Percentiles rank a stretch among this genome's conserved stretches.
phyloP scores from a whole-genome alignment of 2,113 vertebrate species.

The Dicrurus megarhynchus region DNA sequence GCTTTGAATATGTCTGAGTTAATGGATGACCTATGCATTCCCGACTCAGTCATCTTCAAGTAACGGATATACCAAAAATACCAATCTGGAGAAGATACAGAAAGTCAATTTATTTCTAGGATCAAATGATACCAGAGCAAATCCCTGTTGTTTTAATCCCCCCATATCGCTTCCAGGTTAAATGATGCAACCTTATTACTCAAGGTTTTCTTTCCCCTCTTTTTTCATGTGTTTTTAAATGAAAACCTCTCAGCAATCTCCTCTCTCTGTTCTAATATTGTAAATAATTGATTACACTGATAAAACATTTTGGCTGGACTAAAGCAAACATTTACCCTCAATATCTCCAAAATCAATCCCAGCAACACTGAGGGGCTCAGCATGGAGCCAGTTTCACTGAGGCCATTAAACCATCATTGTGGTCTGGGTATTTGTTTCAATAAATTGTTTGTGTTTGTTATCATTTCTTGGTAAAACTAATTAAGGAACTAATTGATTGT shows the following conservation, averaged over 20 bases:
- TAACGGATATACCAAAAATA: not conserved
- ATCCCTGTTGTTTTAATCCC: not conserved
- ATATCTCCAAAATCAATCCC: conserved; percentile 70
- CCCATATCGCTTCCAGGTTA: not conserved
- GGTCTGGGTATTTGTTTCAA: conserved; percentile 72
- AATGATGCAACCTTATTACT: conserved; percentile 23
- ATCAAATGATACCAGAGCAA: not conserved
- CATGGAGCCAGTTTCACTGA: conserved; percentile 52
- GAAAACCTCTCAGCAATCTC: conserved; percentile 59
- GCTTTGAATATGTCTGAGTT: not conserved
- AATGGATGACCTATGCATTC: not conserved
- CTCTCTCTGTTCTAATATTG: conserved; percentile 60
- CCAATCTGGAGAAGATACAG: not conserved
- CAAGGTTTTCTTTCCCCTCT: not conserved
- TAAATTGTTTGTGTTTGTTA: conserved; percentile 80
- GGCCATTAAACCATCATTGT: conserved; percentile 69
- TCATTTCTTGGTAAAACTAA: conserved; percentile 82
- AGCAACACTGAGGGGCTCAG: conserved; percentile 30
- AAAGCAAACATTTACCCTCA: conserved; percentile 63
- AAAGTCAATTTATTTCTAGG: not conserved
- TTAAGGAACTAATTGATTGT: conserved; percentile 85
- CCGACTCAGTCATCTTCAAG: not conserved
- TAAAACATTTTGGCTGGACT: conserved; percentile 65
- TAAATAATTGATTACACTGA: conserved; percentile 80
- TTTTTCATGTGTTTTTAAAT: conserved; percentile 17